These are phyloP conservation scores for Xiphophorus maculatus DNA, from an alignment of 2,113 vertebrate genomes.

Conservation along the genomic window DNA sequence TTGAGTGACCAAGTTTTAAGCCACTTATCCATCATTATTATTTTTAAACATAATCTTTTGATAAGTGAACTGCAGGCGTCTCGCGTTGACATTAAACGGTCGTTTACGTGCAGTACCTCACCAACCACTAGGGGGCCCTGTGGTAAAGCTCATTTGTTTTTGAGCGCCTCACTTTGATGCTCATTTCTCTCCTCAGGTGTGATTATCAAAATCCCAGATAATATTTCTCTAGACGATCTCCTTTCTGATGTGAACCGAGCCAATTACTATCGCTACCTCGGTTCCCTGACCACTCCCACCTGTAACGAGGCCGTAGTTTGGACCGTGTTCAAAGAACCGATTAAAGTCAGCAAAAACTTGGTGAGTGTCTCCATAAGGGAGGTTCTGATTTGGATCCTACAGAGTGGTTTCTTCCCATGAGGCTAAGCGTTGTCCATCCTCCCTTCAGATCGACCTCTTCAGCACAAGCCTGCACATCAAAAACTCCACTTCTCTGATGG, in stretches of 20 bases:
- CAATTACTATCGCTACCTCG: conserved; percentile 76
- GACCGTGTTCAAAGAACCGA: conserved; percentile 77
- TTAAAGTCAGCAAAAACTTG: conserved; percentile 72
- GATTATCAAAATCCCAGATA: rapidly evolving
- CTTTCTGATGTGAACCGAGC: conserved; percentile 48
- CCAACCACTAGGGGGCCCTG: no score
- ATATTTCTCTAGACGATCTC: conserved; percentile 62
- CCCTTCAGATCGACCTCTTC: conserved; percentile 70
- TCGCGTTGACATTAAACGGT: no score
- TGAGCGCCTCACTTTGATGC: not conserved
- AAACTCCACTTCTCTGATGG: conserved; percentile 4
- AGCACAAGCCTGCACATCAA: conserved; percentile 22
- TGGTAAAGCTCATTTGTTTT: not conserved
- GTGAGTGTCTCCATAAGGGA: conserved; percentile 46
- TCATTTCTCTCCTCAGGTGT: conserved; percentile 33
- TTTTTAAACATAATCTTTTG: no score
- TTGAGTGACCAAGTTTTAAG: no score
- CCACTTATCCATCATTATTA: no score
- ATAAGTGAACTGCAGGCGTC: no score
- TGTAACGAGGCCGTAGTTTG: conserved; percentile 79
- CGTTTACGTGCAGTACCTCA: no score
- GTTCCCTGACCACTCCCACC: conserved; percentile 75
- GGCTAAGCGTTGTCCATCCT: not conserved
- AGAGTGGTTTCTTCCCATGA: not conserved
- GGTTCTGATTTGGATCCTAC: not conserved